These are phyloP conservation scores for Myotis brandtii DNA, from an alignment of 2,113 vertebrate genomes.

Conservation along the genomic window DNA sequence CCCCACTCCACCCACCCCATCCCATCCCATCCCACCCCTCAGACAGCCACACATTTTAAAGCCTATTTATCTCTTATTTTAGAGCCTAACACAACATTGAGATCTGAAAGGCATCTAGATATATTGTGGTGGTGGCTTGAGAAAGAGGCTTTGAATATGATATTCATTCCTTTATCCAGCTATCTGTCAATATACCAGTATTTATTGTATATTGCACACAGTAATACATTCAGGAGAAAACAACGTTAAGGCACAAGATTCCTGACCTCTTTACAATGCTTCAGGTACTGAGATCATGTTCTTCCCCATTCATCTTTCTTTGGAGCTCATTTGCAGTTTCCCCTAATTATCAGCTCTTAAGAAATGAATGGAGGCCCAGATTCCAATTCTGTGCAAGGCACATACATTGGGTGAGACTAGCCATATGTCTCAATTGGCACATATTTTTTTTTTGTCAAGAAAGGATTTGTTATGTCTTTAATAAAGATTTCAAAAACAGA, in stretches of 20 bases:
- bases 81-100: constrained; percentile 5
- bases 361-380: constrained; percentile 73
- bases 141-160: not conserved
- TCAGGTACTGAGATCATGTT: not conserved
- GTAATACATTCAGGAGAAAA: not conserved
- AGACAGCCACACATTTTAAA: not conserved
- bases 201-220: not conserved
- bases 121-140: not conserved
- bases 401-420: constrained; percentile 75
- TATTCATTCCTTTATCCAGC: not conserved
- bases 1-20: not conserved
- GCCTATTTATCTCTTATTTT: not conserved
- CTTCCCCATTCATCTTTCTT: not conserved
- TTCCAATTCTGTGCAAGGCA: constrained; percentile 71
- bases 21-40: not conserved
- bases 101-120: not conserved
- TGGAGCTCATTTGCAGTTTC: constrained; percentile 69
- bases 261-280: not conserved
- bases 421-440: constrained; percentile 77
- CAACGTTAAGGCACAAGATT: not conserved
- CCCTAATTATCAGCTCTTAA: constrained; percentile 76
- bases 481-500: constrained; percentile 63
- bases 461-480: constrained; percentile 71
- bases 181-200: not conserved
- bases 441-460: constrained; percentile 55